These are phyloP conservation scores for Pogonognathellus flavescens DNA, from an alignment of 1,140 invertebrate genomes.

Conservation along the genomic window DNA sequence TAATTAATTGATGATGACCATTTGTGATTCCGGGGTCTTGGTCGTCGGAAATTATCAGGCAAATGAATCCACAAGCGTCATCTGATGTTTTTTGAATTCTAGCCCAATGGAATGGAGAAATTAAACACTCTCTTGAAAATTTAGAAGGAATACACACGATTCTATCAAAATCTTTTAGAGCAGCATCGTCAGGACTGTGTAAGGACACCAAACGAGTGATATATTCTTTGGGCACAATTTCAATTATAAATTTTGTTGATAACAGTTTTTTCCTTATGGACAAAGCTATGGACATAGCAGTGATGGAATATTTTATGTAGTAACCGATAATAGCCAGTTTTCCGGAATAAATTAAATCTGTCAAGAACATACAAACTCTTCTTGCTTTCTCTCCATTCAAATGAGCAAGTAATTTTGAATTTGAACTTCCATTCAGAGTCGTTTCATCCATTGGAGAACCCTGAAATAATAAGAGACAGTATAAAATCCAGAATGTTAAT, in stretches of 20 bases:
- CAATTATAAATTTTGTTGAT: background rate
- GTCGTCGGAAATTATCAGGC: background rate
- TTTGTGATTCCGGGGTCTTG: background rate
- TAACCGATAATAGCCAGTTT: background rate
- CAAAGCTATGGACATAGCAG: background rate
- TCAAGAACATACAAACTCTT: background rate
- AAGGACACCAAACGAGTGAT: background rate
- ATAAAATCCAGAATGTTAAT: too few species aligned
- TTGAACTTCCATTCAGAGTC: too few species aligned
- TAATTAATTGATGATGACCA: background rate
- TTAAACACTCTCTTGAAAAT: background rate
- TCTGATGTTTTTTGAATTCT: background rate
- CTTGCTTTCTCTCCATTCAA: background rate
- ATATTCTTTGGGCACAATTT: background rate
- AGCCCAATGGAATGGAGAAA: background rate
- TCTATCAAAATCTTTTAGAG: slow-evolving; percentile 1
- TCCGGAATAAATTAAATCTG: background rate
- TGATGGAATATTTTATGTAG: background rate
- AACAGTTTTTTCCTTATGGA: background rate
- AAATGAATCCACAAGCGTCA: slow-evolving; percentile 5
- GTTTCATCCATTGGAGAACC: background rate
- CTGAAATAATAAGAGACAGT: background rate
- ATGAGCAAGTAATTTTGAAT: background rate
- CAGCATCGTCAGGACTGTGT: background rate
- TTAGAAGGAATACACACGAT: background rate